These are phyloP conservation scores for Clitarchus hookeri DNA, from an alignment of 2,888 invertebrate genomes.

Conservation along the genomic window DNA sequence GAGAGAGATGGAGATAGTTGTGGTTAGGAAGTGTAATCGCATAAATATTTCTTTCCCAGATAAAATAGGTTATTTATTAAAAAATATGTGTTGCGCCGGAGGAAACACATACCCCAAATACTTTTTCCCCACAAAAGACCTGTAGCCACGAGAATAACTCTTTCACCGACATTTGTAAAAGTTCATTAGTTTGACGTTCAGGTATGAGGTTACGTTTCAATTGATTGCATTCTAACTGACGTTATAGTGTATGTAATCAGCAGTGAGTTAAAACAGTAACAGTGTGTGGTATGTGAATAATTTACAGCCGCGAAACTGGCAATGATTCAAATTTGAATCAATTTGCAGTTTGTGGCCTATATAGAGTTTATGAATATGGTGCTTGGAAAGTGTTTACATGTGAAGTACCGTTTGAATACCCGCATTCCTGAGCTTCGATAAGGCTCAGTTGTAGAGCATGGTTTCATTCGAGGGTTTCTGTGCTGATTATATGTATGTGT, in stretches of 20 bases:
- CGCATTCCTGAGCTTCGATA: not conserved
- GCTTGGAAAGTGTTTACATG: not conserved
- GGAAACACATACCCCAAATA: not conserved
- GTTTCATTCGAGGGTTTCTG: not conserved
- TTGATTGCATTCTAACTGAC: not conserved
- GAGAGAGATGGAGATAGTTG: slow-evolving; percentile 8
- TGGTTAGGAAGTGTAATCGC: not conserved
- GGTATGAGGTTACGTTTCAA: not conserved
- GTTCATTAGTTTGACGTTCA: slow-evolving; percentile 8
- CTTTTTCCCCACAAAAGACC: not conserved
- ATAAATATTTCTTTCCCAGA: not conserved
- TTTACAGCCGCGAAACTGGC: not conserved
- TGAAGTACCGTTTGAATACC: not conserved
- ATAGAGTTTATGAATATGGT: not conserved
- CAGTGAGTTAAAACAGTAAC: not conserved
- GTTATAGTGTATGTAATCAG: not conserved
- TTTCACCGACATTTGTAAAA: not conserved
- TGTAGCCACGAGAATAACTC: not conserved
- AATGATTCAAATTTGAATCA: not conserved
- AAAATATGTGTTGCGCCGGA: not conserved
- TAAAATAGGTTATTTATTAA: not conserved
- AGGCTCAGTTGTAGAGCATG: not conserved
- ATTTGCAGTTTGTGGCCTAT: not conserved
- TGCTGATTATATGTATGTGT: not conserved
- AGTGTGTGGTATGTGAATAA: not conserved